Conservation (phyloP, 92 coral and sea anemone genomes). For the Porites rus region DNA sequence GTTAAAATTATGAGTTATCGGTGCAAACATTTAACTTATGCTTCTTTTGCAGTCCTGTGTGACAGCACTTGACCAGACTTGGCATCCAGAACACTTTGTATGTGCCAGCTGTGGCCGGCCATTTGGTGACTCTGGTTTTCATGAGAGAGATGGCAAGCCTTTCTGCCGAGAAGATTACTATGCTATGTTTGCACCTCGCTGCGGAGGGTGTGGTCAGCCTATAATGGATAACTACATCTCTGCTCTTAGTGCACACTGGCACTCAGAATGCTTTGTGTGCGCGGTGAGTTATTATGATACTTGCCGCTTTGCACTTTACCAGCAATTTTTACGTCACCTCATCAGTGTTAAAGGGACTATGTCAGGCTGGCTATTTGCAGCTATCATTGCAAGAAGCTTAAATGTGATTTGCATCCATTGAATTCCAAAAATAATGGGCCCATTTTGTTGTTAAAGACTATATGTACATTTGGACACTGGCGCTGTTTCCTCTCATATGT, state of each 20-base stretch:
- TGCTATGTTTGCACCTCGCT: constrained; percentile 98
- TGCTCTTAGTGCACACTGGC: constrained; percentile 99
- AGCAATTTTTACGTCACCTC: no score
- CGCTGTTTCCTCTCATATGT: no score
- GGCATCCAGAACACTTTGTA: constrained; percentile 99
- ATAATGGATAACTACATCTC: constrained; percentile 98
- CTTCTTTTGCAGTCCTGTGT: constrained; percentile 87
- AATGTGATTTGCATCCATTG: no score
- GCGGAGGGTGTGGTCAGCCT: constrained; percentile 99
- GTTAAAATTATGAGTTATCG: no score
- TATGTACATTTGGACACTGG: no score
- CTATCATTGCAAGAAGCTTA: no score
- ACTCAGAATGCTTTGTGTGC: constrained; percentile 96
- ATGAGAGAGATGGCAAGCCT: constrained; percentile 98
- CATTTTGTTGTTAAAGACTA: no score
- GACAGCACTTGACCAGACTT: constrained; percentile 97
- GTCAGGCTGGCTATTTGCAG: no score
- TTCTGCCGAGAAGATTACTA: constrained; percentile 98
- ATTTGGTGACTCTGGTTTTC: constrained; percentile 98
- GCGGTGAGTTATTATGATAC: constrained; percentile 65
- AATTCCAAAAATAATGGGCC: no score
- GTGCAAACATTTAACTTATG: background rate
- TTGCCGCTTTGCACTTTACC: background rate
- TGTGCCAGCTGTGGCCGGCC: constrained; percentile 94
- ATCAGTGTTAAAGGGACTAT: no score